Evolutionary conservation across 2,113 vertebrate genomes (phyloP).

Genomic region (Ageneiosus marmoratus): DNA sequence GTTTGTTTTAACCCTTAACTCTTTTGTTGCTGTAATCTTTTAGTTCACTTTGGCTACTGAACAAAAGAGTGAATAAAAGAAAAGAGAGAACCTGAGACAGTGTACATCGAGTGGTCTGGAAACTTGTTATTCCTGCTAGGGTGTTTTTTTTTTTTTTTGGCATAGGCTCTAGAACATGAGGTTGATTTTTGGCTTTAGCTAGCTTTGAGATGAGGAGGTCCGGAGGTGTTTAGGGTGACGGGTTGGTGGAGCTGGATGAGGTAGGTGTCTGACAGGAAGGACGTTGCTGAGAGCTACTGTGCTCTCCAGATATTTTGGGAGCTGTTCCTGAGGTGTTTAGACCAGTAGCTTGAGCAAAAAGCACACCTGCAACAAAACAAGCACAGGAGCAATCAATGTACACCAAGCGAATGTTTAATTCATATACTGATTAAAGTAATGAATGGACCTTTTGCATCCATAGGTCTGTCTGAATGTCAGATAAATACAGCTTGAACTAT

Average conservation of each 20-base stretch:
- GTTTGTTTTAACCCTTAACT: conserved; percentile 68
- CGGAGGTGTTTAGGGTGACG: conserved; percentile 71
- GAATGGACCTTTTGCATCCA: neutral
- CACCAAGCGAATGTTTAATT: neutral
- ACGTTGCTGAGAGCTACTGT: conserved; percentile 61
- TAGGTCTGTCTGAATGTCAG: neutral
- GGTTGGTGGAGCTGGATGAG: conserved; percentile 74
- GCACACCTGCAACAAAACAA: conserved; percentile 78
- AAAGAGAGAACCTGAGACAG: conserved; percentile 80
- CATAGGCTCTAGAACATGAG: conserved; percentile 79
- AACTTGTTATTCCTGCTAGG: conserved; percentile 63
- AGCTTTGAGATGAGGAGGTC: conserved; percentile 54
- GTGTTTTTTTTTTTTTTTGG: conserved; percentile 75
- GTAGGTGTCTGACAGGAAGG: conserved; percentile 71
- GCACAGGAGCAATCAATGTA: neutral
- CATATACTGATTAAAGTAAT: neutral
- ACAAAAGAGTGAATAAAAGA: conserved; percentile 67
- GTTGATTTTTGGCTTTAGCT: conserved; percentile 85
- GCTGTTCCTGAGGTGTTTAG: conserved; percentile 72
- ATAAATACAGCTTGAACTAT: neutral
- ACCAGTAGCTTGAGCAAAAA: conserved; percentile 87
- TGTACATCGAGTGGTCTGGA: conserved; percentile 72
- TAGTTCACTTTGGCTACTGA: conserved; percentile 68
- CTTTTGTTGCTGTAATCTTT: conserved; percentile 59
- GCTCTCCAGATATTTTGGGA: conserved; percentile 65